Percentiles rank a stretch among this genome's conserved stretches.
phyloP scores from a whole-genome alignment of 2,888 invertebrate species.

The Philereme vetulata region DNA sequence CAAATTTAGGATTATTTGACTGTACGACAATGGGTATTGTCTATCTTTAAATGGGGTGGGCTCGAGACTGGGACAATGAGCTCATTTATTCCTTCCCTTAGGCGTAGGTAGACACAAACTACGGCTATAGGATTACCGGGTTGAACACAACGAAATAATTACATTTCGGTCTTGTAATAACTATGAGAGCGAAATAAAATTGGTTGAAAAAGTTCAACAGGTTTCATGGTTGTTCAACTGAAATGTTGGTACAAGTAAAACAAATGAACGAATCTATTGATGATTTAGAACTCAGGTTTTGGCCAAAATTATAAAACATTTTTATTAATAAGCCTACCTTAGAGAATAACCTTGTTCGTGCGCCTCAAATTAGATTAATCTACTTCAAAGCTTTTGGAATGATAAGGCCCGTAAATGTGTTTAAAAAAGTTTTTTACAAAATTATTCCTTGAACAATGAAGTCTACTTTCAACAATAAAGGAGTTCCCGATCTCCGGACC shows the following conservation, averaged over 20 bases:
- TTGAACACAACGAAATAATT: conserved; percentile 66
- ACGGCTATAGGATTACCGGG: conserved; percentile 64
- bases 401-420: background rate
- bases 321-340: no score
- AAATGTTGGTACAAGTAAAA: background rate
- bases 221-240: conserved; percentile 11
- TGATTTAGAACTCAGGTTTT: background rate
- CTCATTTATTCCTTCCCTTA: conserved; percentile 75
- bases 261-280: background rate
- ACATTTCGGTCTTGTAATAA: conserved; percentile 53
- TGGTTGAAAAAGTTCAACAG: conserved; percentile 27
- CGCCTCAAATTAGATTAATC: background rate
- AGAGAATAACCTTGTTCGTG: no score
- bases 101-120: conserved; percentile 69
- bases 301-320: background rate
- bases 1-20: conserved; percentile 72
- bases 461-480: conserved; percentile 32
- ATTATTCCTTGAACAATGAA: conserved; percentile 25
- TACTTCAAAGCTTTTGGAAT: conserved; percentile 2
- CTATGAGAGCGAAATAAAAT: conserved; percentile 35
- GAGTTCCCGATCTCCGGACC: conserved; percentile 25
- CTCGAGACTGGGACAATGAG: conserved; percentile 66
- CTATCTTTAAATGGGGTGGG: conserved; percentile 72
- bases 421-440: conserved; percentile 14
- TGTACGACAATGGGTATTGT: conserved; percentile 74